Evolutionary conservation across 2,888 invertebrate species (phyloP), one percentile per base, ranked within the genome.

Genomic region (Stomorhina lunata): DNA sequence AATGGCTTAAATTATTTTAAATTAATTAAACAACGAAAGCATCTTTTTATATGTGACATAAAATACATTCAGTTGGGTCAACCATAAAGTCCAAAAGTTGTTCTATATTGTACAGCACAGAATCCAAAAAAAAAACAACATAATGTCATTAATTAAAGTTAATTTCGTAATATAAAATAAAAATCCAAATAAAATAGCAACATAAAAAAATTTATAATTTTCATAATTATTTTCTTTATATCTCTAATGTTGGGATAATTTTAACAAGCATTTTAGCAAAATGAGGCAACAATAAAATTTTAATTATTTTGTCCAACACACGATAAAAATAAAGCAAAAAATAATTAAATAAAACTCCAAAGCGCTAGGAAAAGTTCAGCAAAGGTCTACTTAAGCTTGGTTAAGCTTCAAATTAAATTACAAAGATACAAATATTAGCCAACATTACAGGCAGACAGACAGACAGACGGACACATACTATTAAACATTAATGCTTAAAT

Each of bases 281-380:
- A 63, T 63, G 17, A 61, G 80, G 68, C 59, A 48, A 48, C 63
- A 57, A 63, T 65, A 69, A 66, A 79, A 63, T 57, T 77, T 80
- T 80, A 80, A 83, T 83, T 77, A 80, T 76, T 77, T 80, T 76
- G 77, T 77, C 63, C 68, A 61, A 71, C 45, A 69, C 61, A 40
- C 7, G 17, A 71, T 25, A 59, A 57, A 10, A 2, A 20, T 12
- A 34, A 29, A 48, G n/a, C 2, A 32, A 27, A 17, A 48, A 32
- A 68, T 15, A 68, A 5, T 20, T n/a, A 15, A 17, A 12, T 27
- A 61, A 61, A 40, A 40, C 61, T 40, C 12, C 27, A 43, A n/a
- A 43, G 27, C 25, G 61, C 12, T 25, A 27, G 27, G 15, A 53
- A 53, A 15, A 53, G 27, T 53, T 50, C 5, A 50, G 27, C 27